phyloP scores from a whole-genome alignment of 2,888 invertebrate species.

The Heterodera filipjevi region DNA sequence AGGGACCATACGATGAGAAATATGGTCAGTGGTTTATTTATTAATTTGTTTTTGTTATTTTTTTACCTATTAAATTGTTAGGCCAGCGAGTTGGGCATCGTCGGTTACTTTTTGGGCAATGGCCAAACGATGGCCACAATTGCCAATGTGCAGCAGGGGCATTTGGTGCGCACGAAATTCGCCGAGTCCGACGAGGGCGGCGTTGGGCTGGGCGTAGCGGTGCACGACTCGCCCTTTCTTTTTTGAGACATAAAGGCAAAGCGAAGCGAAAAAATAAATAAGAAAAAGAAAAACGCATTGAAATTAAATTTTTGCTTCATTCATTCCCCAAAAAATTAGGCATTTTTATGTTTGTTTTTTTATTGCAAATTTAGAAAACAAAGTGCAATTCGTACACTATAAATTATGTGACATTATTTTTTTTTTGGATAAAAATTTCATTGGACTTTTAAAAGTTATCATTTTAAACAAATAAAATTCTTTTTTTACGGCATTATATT shows the following conservation, averaged over 20 bases:
- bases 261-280: background rate
- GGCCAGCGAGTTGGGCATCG: background rate
- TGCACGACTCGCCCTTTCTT: constrained; percentile 10
- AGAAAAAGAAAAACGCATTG: no score
- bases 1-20: background rate
- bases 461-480: no score
- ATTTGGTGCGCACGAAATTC: constrained; percentile 15
- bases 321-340: no score
- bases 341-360: no score
- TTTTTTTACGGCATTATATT: no score
- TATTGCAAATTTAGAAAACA: no score
- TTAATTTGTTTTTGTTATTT: background rate
- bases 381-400: no score
- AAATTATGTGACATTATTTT: no score
- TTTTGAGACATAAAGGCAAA: background rate
- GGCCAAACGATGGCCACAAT: background rate
- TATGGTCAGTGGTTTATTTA: background rate
- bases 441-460: no score
- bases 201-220: background rate
- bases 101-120: background rate
- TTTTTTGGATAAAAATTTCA: no score
- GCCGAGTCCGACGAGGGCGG: constrained; percentile 10
- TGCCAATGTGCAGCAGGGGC: constrained; percentile 3
- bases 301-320: no score
- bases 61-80: background rate